Percentiles rank a stretch among this genome's conserved stretches.
Conservation (phyloP, 2,113 vertebrate species). For the Oncorhynchus masou region DNA sequence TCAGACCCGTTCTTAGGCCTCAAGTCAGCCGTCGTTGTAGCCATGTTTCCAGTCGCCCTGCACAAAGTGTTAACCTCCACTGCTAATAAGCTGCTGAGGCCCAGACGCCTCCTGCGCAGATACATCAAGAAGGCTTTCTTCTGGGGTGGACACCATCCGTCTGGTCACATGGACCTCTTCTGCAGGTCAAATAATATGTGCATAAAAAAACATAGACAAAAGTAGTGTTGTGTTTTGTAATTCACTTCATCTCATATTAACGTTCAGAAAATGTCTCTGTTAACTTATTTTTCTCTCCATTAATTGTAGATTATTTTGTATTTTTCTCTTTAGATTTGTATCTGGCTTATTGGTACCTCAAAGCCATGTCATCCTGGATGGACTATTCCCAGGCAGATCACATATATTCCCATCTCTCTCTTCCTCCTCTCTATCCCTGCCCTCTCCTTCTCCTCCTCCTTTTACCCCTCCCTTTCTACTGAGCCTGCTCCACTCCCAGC, state of each 20-base stretch:
- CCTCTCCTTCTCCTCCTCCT: background rate
- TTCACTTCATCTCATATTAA: background rate
- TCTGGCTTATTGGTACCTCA: constrained; percentile 51
- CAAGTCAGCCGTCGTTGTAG: constrained; percentile 2
- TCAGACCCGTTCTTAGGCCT: constrained; percentile 45
- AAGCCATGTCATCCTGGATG: constrained; percentile 46
- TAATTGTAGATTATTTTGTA: background rate
- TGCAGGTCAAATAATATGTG: constrained; percentile 38
- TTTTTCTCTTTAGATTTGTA: constrained; percentile 39
- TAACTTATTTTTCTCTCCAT: background rate
- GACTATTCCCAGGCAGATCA: constrained; percentile 32
- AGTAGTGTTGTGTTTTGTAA: background rate
- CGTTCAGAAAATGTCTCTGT: too few relatives aligned
- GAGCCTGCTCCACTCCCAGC: constrained; percentile 44
- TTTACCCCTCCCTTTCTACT: constrained; percentile 9
- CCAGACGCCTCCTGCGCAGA: constrained; percentile 23
- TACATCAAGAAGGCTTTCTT: constrained; percentile 44
- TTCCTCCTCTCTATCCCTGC: background rate
- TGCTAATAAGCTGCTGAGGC: constrained; percentile 19
- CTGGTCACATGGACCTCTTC: constrained; percentile 58
- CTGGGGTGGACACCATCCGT: constrained; percentile 46
- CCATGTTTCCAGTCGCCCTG: constrained; percentile 3
- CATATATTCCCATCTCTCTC: constrained; percentile 15
- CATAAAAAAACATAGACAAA: background rate
- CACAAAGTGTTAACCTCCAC: constrained; percentile 10